phyloP scores from a whole-genome alignment of 2,797 vertebrate genomes.

The Acomys russatus region DNA sequence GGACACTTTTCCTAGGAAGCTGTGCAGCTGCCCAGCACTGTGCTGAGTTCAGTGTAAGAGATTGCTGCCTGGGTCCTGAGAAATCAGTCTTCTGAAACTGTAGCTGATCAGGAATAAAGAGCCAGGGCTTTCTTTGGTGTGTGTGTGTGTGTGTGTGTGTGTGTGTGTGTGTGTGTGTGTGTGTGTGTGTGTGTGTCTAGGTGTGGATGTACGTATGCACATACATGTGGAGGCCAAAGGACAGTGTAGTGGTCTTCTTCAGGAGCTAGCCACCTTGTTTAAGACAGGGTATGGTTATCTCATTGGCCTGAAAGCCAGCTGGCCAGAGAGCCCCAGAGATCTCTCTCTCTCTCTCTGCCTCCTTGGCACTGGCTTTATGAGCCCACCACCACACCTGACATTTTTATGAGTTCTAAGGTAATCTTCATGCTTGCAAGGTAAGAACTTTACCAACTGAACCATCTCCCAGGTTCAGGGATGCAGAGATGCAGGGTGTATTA shows the following conservation, averaged over 20 bases:
- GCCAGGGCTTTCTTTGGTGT: neutral
- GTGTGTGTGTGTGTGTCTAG: neutral
- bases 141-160: neutral
- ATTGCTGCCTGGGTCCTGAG: neutral
- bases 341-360: neutral
- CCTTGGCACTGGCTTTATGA: neutral
- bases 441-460: neutral
- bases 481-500: neutral
- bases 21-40: neutral
- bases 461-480: neutral
- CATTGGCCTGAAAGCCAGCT: neutral
- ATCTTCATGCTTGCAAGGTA: neutral
- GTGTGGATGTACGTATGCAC: neutral
- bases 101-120: neutral
- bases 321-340: neutral
- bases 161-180: neutral
- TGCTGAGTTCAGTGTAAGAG: no score
- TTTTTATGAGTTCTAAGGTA: neutral
- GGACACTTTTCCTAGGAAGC: neutral
- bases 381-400: neutral
- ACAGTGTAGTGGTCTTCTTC: neutral
- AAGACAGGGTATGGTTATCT: neutral
- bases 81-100: slow-evolving; percentile 43
- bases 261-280: neutral
- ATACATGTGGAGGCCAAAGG: neutral